Conservation (phyloP, 2,888 invertebrate genomes). For the Hemicrepidius hirtus region DNA sequence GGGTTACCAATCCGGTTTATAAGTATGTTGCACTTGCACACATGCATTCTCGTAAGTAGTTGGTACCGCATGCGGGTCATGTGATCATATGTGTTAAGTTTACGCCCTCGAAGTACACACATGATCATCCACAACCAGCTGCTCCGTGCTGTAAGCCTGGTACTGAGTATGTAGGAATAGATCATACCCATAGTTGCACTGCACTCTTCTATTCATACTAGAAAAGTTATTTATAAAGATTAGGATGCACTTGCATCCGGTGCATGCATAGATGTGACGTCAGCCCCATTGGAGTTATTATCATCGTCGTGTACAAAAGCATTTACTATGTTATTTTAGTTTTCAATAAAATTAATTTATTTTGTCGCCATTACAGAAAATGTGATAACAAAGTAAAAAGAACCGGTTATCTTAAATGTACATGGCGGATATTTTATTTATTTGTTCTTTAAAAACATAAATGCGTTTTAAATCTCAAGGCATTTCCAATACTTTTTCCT, state of each 20-base stretch:
- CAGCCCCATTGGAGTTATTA: neutral
- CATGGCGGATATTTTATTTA: too few relatives aligned
- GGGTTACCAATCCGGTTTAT: slow-evolving; percentile 53
- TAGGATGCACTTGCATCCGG: slow-evolving; percentile 37
- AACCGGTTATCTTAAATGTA: neutral
- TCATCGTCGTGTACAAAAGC: neutral
- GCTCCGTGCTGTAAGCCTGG: slow-evolving; percentile 60
- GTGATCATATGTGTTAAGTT: slow-evolving; percentile 54
- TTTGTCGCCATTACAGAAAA: neutral
- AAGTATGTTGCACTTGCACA: slow-evolving; percentile 47
- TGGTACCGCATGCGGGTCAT: slow-evolving; percentile 51
- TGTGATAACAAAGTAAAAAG: neutral
- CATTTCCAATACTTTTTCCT: too few relatives aligned
- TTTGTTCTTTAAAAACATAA: too few relatives aligned
- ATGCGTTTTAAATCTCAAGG: too few relatives aligned
- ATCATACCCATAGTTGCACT: slow-evolving; percentile 65
- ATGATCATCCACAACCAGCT: slow-evolving; percentile 38
- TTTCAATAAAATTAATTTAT: slow-evolving; percentile 1
- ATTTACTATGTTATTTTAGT: neutral
- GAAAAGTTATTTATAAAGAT: slow-evolving; percentile 28
- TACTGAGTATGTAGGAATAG: slow-evolving; percentile 70
- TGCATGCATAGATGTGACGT: slow-evolving; percentile 15
- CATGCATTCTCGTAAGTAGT: slow-evolving; percentile 43
- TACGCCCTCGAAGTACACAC: slow-evolving; percentile 57
- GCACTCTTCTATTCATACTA: slow-evolving; percentile 42